These are phyloP conservation scores for Nanorana parkeri DNA, from an alignment of 2,113 vertebrate species.

Conservation along the genomic window DNA sequence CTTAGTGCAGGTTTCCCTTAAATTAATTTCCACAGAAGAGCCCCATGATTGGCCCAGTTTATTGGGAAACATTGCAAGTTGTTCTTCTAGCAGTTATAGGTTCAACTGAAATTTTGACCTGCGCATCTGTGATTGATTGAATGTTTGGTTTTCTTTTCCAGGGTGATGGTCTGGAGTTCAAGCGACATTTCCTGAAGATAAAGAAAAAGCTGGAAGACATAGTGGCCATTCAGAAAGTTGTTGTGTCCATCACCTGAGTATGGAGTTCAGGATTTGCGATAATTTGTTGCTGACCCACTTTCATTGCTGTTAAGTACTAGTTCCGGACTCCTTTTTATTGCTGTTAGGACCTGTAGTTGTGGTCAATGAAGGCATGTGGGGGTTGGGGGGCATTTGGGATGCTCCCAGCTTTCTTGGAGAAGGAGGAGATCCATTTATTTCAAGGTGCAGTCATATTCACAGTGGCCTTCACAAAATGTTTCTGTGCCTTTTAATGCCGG, in stretches of 20 bases:
- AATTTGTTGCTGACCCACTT: neutral
- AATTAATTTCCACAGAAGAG: no score
- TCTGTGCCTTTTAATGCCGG: neutral
- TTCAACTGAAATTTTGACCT: no score
- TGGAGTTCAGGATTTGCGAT: neutral
- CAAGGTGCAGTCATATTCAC: neutral
- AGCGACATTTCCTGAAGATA: slow-evolving; percentile 91
- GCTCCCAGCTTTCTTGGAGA: no score
- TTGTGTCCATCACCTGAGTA: slow-evolving; percentile 76
- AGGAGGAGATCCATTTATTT: neutral
- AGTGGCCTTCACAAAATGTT: neutral
- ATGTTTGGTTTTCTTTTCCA: slow-evolving; percentile 59
- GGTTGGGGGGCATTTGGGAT: no score
- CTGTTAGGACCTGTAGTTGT: slow-evolving; percentile 9
- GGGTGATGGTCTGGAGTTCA: slow-evolving; percentile 97
- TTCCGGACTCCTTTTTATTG: slow-evolving; percentile 10
- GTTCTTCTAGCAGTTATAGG: no score
- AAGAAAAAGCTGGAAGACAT: slow-evolving; percentile 88
- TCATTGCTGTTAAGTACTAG: slow-evolving; percentile 10
- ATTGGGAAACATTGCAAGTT: no score
- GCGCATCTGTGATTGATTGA: no score
- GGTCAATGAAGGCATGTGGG: neutral
- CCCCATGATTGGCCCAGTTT: no score
- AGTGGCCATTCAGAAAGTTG: slow-evolving; percentile 86
- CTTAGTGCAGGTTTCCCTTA: no score